Base-by-base conservation (phyloP, 2,888 invertebrate genomes). In the Orchestes rusci region DNA sequence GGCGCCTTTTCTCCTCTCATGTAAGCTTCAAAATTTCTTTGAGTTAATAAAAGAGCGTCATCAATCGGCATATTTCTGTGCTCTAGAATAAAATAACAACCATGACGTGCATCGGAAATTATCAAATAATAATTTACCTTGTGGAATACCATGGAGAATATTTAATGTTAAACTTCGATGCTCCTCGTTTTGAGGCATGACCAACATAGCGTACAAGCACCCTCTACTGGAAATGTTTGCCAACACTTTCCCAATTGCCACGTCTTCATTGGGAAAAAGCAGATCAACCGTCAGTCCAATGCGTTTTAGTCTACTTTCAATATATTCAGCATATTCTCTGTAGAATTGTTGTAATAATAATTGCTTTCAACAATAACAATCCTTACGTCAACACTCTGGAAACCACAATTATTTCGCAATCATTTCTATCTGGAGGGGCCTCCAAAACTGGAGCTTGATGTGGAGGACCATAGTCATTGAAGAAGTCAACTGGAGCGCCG, bases 11-110 rank as follows among this genome's bases (percentile, higher is more conserved):
- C 70, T 15, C 73, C 73, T 43, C 73, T 68, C 66, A 75, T 72
- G 59, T 80, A 80, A 56, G 66, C 72, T 17, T 75, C 74, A 59
- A 80, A 82, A 59, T 89, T 86, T 1, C 82, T 76, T 5, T 79
- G 76, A 19, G 95, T 73, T 50, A 94, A 72, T 53, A 77, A 76
- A 45, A 94, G 71, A 0, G 94, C 91, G 68, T 94, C 93, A 43
- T 95, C 93, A 28, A 93, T 64, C 0, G 93, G 93, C 91, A 95
- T 95, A 70, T 95, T 94, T 56, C 95, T 81, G 69, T 95, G 95
- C 64, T 94, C 95, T 82, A 73, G 53, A 64, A 52, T 23, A 20
- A 13, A 3, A 32, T 29, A 36, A 10, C 7, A 34, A n/a, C n/a
- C n/a, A n/a, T n/a, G n/a, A n/a, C n/a, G n/a, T n/a, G n/a, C n/a